These are phyloP conservation scores for Ctenomys sociabilis DNA, from an alignment of 2,113 vertebrate species.

Conservation along the genomic window DNA sequence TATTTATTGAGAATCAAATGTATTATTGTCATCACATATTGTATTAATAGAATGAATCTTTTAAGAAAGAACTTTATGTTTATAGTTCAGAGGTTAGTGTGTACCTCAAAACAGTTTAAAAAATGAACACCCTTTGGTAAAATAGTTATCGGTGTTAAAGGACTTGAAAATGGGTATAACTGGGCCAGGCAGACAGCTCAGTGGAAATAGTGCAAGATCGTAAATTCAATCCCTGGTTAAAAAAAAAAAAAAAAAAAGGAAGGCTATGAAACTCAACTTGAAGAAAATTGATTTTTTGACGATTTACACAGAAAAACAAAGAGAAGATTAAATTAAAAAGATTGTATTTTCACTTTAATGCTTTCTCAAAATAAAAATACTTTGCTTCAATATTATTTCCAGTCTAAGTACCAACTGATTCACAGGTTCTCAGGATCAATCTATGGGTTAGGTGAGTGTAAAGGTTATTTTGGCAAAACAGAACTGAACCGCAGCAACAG, in stretches of 20 bases:
- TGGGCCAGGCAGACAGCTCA: no score
- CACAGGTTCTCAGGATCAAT: neutral
- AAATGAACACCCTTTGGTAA: constrained; percentile 13
- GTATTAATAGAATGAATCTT: neutral
- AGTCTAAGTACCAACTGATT: neutral
- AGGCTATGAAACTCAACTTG: constrained; percentile 9
- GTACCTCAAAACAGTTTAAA: neutral
- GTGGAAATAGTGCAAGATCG: no score
- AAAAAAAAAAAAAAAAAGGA: no score
- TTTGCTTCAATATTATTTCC: constrained; percentile 15
- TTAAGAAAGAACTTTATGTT: neutral
- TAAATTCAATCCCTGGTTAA: no score
- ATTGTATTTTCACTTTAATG: neutral
- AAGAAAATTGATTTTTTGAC: constrained; percentile 6
- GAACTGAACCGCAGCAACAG: neutral
- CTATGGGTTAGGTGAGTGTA: neutral
- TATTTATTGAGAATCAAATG: constrained; percentile 17
- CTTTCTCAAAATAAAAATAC: neutral
- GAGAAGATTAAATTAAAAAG: neutral
- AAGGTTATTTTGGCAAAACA: neutral
- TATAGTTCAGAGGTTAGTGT: neutral
- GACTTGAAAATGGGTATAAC: neutral
- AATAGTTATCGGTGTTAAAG: constrained; percentile 31
- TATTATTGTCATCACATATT: neutral
- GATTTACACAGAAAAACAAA: constrained; percentile 35